phyloP scores from a whole-genome alignment of 2,797 vertebrate genomes.

The Hippocampus kuda region DNA sequence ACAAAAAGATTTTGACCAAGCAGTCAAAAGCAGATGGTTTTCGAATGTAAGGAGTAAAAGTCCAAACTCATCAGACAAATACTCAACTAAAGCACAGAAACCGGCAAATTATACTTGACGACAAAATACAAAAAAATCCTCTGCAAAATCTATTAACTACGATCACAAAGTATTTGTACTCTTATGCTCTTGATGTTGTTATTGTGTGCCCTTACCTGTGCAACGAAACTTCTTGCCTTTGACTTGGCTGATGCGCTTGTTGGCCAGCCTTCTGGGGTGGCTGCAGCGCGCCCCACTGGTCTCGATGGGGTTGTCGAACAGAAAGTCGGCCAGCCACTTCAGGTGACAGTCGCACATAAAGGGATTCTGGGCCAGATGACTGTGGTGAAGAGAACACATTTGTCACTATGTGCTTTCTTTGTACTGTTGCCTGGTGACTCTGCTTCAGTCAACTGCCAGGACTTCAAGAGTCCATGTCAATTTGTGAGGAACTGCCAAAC shows the following conservation, averaged over 20 bases:
- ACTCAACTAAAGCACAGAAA: too few species aligned
- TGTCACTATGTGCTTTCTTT: neutral
- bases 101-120: too few species aligned
- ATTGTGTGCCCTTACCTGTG: constrained; percentile 75
- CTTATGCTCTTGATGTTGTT: neutral
- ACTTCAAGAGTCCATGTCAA: neutral
- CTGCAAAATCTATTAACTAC: neutral
- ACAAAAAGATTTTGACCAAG: too few species aligned
- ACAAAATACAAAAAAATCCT: too few species aligned
- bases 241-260: constrained; percentile 98
- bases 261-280: constrained; percentile 88
- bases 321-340: constrained; percentile 98
- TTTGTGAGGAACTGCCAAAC: neutral
- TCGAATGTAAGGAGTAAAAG: too few species aligned
- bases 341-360: constrained; percentile 99
- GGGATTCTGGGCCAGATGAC: constrained; percentile 98
- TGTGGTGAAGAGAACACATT: constrained; percentile 40
- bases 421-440: neutral
- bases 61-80: too few species aligned
- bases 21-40: too few species aligned
- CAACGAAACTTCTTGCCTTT: constrained; percentile 99
- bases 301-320: constrained; percentile 98
- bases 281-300: constrained; percentile 98
- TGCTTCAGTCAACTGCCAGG: neutral
- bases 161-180: neutral